Evolutionary conservation across 30 jellyfish, hydroid and myxozoan genomes (phyloP), one percentile per base, ranked within the genome.

Genomic region (Haliclystus octoradiatus): DNA sequence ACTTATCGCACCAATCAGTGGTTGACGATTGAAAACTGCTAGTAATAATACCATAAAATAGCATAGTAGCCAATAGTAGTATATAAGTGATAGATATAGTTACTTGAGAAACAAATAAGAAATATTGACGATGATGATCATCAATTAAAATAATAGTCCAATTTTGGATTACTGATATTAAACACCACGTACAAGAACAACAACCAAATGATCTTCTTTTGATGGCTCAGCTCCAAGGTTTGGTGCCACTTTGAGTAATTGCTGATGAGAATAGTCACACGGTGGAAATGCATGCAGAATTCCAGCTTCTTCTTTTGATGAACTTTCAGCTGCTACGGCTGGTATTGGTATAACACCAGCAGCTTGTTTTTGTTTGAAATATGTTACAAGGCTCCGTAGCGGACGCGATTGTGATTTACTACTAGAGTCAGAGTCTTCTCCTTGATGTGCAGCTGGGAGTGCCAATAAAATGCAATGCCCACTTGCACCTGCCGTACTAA

Each of bases 221-320:
- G 93, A 81, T 0, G 98, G 95, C 67, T 81, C 92, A 1, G 95
- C 76, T 0, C 98, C 98, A 33, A 82, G 81, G 77, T 81, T 81
- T 32, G 98, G 95, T 26, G 98, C 98, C 35, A 78, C 95, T 89
- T 82, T 82, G 68, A 89, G 69, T 51, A 89, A 76, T 66, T 89
- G 94, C 82, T 89, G 95, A 49, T 89, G 98, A 19, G 98, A 89
- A 68, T 82, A 89, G 33, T 81, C 95, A 63, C 98, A 89, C 15
- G 98, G 98, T 2, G 98, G 98, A 74, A 89, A 89, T 19, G 98
- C 98, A 81, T 89, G 98, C 49, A 89, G 65, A 74, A 89, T 81
- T 19, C 98, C 98, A 14, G 90, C 83, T 53, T 89, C 98, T 67
- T 89, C 98, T 69, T 81, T 93, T 31, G 62, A 51, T 14, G 79